phyloP scores from a whole-genome alignment of 2,797 vertebrate species.

The Pseudocheirus occidentalis region DNA sequence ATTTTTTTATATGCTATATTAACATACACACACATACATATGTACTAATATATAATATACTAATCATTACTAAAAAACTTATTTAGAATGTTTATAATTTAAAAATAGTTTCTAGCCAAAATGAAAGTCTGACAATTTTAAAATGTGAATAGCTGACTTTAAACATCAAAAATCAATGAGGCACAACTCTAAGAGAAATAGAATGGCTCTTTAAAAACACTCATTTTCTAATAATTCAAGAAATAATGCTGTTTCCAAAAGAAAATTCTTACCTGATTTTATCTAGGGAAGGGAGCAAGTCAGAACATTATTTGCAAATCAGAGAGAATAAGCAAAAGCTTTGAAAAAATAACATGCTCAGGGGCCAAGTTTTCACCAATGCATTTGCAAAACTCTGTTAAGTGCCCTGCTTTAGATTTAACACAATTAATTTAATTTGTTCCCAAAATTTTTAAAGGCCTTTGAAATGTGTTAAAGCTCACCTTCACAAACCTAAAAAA shows the following conservation, averaged over 20 bases:
- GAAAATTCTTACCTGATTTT: conserved; percentile 49
- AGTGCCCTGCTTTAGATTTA: background rate
- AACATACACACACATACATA: background rate
- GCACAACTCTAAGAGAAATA: background rate
- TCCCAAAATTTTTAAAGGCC: conserved; percentile 35
- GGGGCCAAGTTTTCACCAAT: conserved; percentile 35
- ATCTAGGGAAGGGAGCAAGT: conserved; percentile 35
- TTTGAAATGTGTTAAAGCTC: conserved; percentile 41
- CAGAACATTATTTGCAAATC: background rate
- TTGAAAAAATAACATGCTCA: background rate
- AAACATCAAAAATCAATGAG: conserved; percentile 36
- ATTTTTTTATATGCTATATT: conserved; percentile 1
- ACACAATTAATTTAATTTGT: background rate
- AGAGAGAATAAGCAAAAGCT: background rate
- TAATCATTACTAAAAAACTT: background rate
- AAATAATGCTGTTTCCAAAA: conserved; percentile 51
- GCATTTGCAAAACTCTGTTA: conserved; percentile 31
- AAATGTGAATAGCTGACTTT: conserved; percentile 22
- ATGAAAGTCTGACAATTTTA: conserved; percentile 30
- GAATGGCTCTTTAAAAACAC: background rate
- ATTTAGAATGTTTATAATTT: background rate
- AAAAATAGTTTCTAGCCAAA: conserved; percentile 45
- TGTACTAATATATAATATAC: background rate
- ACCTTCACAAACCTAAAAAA: conserved; percentile 39
- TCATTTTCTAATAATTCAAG: conserved; percentile 33